These are phyloP conservation scores for Musca vetustissima DNA, from an alignment of 1,140 invertebrate genomes.

Conservation along the genomic window DNA sequence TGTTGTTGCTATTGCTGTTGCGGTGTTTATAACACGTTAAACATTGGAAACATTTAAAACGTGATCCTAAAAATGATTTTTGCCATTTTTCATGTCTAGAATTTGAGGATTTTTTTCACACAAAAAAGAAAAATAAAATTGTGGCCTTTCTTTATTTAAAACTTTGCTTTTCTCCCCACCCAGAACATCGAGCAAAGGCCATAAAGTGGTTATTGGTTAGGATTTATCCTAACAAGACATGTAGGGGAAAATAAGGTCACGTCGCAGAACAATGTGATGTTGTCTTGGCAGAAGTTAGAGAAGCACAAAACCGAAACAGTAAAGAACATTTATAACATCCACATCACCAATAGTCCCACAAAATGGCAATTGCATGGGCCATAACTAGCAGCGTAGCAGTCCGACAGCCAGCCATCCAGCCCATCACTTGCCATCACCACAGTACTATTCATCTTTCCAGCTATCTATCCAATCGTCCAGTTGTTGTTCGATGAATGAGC, in stretches of 20 bases:
- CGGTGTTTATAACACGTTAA: conserved; percentile 20
- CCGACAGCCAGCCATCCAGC: conserved; percentile 1
- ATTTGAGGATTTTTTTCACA: conserved; percentile 11
- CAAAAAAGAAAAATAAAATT: conserved; percentile 1
- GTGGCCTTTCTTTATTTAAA: background rate
- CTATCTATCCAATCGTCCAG: background rate
- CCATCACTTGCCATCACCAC: conserved; percentile 1
- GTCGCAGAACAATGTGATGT: conserved; percentile 13
- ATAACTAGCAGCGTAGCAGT: background rate
- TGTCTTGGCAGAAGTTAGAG: background rate
- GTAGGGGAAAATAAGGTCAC: conserved; percentile 23
- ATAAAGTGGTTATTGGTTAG: background rate
- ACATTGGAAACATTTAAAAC: conserved; percentile 24
- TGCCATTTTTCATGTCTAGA: conserved; percentile 18
- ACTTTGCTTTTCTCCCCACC: too few species aligned
- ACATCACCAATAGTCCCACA: conserved; percentile 2
- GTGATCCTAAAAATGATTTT: conserved; percentile 22
- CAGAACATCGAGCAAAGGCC: background rate
- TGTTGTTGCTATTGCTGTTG: background rate
- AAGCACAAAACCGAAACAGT: background rate
- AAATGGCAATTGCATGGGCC: background rate
- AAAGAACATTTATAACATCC: conserved; percentile 18
- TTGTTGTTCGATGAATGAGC: background rate
- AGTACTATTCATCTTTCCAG: conserved; percentile 13
- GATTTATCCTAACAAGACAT: conserved; percentile 11